phyloP scores from a whole-genome alignment of 2,113 vertebrate genomes.

The Illadopsis cleaveri region DNA sequence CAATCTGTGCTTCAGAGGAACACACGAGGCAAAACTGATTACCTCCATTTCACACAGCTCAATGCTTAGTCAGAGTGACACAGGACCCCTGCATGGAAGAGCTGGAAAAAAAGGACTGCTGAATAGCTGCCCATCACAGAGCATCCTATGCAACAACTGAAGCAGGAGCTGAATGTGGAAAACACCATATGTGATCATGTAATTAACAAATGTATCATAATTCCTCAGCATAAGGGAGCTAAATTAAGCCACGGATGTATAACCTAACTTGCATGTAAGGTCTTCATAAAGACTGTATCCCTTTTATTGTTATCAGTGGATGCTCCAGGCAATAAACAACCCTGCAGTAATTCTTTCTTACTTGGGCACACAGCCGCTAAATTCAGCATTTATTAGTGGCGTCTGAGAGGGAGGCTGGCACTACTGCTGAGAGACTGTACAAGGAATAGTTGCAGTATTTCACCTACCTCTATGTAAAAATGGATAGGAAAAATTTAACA shows the following conservation, averaged over 20 bases:
- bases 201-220: conserved; percentile 9
- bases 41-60: not conserved
- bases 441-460: not conserved
- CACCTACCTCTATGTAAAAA: not conserved
- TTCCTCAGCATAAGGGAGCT: not conserved
- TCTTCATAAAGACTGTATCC: not conserved
- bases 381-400: not conserved
- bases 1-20: accelerated
- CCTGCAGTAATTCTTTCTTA: too few relatives aligned
- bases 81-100: not conserved
- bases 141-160: not conserved
- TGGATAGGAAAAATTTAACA: not conserved
- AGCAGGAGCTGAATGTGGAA: not conserved
- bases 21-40: not conserved
- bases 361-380: not conserved
- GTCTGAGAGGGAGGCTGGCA: not conserved
- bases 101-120: not conserved
- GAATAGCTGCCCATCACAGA: not conserved
- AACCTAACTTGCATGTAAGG: not conserved
- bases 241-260: not conserved
- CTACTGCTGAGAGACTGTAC: not conserved
- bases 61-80: not conserved
- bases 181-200: not conserved
- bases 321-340: not conserved
- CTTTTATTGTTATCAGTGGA: not conserved